Conservation (phyloP, 1,140 invertebrate species). For the Drosophila melanica region DNA sequence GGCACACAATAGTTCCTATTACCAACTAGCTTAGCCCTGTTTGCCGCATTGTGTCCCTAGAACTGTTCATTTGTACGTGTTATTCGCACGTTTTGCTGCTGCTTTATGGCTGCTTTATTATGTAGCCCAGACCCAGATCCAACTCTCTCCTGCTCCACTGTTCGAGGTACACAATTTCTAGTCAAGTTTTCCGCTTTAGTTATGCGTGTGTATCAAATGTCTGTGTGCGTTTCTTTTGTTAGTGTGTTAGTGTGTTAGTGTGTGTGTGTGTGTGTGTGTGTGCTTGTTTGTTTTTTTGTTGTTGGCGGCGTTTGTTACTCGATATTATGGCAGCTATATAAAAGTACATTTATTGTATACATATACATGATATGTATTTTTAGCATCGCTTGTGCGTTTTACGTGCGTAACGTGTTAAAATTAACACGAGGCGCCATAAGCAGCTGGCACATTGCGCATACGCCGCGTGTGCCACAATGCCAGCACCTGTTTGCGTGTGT, state of each 20-base stretch:
- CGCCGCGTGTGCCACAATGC: constrained; percentile 29
- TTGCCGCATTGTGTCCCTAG: constrained; percentile 32
- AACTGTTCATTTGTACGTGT: constrained; percentile 76
- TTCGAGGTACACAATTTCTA: constrained; percentile 13
- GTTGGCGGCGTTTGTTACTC: constrained; percentile 64
- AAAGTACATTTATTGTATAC: constrained; percentile 58
- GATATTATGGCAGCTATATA: constrained; percentile 79
- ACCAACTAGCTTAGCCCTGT: constrained; percentile 16
- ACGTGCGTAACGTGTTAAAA: constrained; percentile 81
- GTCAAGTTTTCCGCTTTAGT: constrained; percentile 33
- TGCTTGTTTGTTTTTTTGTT: constrained; percentile 24
- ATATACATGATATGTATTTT: constrained; percentile 72
- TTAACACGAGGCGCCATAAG: constrained; percentile 60
- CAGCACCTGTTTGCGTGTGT: neutral
- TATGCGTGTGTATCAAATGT: constrained; percentile 40
- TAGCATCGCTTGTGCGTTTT: constrained; percentile 64
- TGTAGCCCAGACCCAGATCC: constrained; percentile 44
- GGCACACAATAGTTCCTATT: constrained; percentile 50
- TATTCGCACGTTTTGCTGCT: constrained; percentile 70
- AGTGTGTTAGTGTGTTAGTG: neutral
- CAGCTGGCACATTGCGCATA: constrained; percentile 64
- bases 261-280: constrained; percentile 6
- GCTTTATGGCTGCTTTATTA: constrained; percentile 79
- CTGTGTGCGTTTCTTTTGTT: constrained; percentile 24
- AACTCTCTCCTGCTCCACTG: constrained; percentile 2